These are phyloP conservation scores for Cirrhinus mrigala DNA, from an alignment of 2,797 vertebrate species.

Conservation along the genomic window DNA sequence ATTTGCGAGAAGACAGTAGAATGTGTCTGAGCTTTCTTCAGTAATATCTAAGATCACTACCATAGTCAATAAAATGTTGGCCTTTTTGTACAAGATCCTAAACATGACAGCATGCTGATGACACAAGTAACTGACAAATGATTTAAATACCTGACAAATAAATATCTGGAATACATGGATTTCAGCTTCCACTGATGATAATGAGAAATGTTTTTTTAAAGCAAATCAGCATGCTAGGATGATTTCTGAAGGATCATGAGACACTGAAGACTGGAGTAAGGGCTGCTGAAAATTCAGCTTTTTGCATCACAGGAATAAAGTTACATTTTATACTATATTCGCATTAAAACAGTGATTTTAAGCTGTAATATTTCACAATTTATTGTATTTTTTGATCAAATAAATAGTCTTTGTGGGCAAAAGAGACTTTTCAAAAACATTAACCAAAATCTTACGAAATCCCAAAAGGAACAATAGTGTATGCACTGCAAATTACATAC, in stretches of 20 bases:
- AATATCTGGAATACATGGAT: neutral
- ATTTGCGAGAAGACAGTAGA: too few relatives aligned
- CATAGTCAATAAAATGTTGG: neutral
- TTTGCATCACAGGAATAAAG: neutral
- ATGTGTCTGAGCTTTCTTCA: neutral
- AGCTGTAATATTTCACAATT: too few relatives aligned
- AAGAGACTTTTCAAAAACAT: neutral
- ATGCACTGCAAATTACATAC: too few relatives aligned
- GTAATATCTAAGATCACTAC: too few relatives aligned
- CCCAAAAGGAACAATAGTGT: neutral
- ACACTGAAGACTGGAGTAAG: neutral
- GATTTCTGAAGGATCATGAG: neutral
- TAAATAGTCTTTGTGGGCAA: neutral
- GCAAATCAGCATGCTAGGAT: neutral
- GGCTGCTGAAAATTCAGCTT: neutral
- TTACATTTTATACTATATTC: neutral
- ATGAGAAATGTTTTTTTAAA: neutral
- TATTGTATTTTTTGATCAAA: neutral
- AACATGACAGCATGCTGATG: neutral
- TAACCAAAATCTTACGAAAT: neutral
- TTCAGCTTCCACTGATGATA: neutral
- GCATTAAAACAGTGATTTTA: neutral
- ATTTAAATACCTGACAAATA: neutral
- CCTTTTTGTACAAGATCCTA: neutral
- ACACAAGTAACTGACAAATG: neutral